Percentiles rank a stretch among this genome's conserved stretches.
phyloP scores from a whole-genome alignment of 2,113 vertebrate genomes.

The Bagarius yarrelli region DNA sequence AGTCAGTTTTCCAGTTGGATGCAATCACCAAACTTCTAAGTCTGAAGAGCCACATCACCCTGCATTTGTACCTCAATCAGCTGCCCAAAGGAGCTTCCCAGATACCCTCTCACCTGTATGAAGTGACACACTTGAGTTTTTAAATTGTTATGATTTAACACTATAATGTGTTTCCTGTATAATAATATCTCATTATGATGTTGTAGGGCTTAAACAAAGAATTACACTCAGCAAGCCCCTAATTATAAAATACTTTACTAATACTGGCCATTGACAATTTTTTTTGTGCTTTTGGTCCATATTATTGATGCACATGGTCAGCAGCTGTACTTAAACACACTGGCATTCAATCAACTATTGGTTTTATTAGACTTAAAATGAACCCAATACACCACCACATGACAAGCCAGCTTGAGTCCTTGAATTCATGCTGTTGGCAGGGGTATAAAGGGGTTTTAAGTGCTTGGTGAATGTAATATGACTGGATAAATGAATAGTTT shows the following conservation, averaged over 20 bases:
- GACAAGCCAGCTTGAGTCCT: no score
- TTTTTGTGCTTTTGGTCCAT: background rate
- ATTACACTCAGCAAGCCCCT: background rate
- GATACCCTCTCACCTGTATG: conserved; percentile 80
- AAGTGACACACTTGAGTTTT: conserved; percentile 27
- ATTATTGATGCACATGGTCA: background rate
- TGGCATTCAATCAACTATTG: no score
- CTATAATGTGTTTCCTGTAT: background rate
- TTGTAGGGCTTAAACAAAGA: background rate
- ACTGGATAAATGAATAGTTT: no score
- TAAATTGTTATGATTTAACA: background rate
- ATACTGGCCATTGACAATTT: background rate
- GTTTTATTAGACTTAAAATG: no score
- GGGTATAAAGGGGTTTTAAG: no score
- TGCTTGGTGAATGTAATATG: no score
- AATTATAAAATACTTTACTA: background rate
- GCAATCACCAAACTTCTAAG: conserved; percentile 75
- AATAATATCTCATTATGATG: background rate
- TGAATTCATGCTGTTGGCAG: no score
- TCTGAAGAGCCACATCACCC: conserved; percentile 76
- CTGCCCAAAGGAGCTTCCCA: conserved; percentile 88
- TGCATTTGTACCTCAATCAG: conserved; percentile 90
- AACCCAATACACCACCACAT: no score
- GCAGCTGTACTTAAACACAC: no score
- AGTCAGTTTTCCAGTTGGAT: conserved; percentile 81